Evolutionary conservation across 2,113 vertebrate species (phyloP).

Genomic region (Spea bombifrons): DNA sequence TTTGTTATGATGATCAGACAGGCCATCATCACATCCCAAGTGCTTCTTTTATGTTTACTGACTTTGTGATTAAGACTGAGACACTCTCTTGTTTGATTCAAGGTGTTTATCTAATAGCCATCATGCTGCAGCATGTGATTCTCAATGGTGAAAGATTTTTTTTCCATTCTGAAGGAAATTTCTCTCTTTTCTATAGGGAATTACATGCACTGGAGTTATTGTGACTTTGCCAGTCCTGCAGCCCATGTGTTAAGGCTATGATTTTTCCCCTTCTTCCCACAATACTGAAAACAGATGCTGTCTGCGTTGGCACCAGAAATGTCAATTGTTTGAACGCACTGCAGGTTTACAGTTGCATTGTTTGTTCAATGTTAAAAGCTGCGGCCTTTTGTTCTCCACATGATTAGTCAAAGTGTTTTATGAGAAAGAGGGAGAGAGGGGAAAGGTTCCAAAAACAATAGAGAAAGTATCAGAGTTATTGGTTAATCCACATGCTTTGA

Average conservation of each 20-base stretch:
- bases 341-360: slow-evolving; percentile 42
- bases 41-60: too few relatives aligned
- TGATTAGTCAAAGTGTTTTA: slow-evolving; percentile 41
- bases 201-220: slow-evolving; percentile 1
- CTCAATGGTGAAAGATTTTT: not conserved
- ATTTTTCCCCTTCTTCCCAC: not conserved
- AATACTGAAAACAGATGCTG: slow-evolving; percentile 39
- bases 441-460: slow-evolving; percentile 44
- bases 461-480: slow-evolving; percentile 39
- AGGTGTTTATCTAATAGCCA: too few relatives aligned
- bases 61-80: too few relatives aligned
- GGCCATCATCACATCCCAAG: too few relatives aligned
- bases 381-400: slow-evolving; percentile 42
- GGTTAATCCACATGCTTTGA: slow-evolving; percentile 41
- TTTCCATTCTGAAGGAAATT: not conserved
- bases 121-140: not conserved
- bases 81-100: too few relatives aligned
- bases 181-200: not conserved
- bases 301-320: slow-evolving; percentile 35
- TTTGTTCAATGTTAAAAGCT: slow-evolving; percentile 42
- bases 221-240: slow-evolving; percentile 12
- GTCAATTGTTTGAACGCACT: slow-evolving; percentile 35
- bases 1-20: too few relatives aligned
- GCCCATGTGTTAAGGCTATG: not conserved
- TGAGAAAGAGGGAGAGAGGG: slow-evolving; percentile 21